Conservation (phyloP, 1,140 invertebrate species). For the Lanistes nyassanus region DNA sequence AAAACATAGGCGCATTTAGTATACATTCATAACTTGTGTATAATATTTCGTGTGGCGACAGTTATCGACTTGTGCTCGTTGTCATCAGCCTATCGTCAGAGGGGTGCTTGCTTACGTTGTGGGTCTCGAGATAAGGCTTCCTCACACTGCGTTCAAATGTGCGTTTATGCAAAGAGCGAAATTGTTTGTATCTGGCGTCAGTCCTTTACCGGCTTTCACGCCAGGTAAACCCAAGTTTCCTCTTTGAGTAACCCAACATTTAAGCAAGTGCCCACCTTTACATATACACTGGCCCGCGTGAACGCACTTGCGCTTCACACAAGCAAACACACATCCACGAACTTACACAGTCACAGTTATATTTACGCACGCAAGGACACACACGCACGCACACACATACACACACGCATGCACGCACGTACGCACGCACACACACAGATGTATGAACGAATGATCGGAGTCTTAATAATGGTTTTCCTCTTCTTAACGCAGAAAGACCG, state of each 20-base stretch:
- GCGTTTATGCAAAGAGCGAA: neutral
- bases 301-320: too few species aligned
- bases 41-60: neutral
- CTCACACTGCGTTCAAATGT: neutral
- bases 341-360: too few species aligned
- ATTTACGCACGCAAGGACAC: neutral
- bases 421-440: neutral
- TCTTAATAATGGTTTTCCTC: conserved; percentile 2
- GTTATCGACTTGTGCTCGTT: neutral
- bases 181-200: too few species aligned
- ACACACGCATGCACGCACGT: neutral
- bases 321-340: too few species aligned
- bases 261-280: too few species aligned
- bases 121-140: too few species aligned
- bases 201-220: too few species aligned
- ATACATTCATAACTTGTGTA: neutral
- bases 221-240: too few species aligned
- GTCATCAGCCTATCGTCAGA: neutral
- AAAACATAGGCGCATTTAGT: neutral
- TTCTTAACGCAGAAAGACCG: conserved; percentile 79
- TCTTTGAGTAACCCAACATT: too few species aligned
- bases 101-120: neutral
- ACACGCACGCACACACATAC: neutral
- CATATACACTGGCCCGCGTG: too few species aligned
- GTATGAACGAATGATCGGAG: neutral